Percentiles rank a stretch among this genome's conserved stretches.
These are phyloP conservation scores for Drosophila suzukii DNA, from an alignment of 1,140 invertebrate species.

Conservation along the genomic window DNA sequence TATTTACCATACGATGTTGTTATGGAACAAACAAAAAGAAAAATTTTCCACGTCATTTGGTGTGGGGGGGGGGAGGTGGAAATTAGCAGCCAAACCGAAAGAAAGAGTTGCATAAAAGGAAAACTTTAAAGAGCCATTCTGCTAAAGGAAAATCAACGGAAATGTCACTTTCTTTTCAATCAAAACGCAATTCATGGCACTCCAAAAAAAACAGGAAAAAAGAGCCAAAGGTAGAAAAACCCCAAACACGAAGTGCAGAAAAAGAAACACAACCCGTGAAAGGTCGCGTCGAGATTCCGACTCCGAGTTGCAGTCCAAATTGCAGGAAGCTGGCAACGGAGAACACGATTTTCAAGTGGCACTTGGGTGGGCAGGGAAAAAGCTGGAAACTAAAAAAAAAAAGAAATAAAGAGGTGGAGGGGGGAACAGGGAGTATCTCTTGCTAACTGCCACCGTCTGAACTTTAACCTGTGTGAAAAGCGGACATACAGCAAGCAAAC, in stretches of 20 bases:
- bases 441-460: constrained; percentile 69
- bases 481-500: constrained; percentile 44
- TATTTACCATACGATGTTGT: constrained; percentile 39
- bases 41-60: constrained; percentile 37
- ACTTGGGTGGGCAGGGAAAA: constrained; percentile 35
- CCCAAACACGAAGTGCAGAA: constrained; percentile 43
- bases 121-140: constrained; percentile 51
- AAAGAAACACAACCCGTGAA: constrained; percentile 48
- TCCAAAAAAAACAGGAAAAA: constrained; percentile 49
- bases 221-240: constrained; percentile 19
- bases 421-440: constrained; percentile 8
- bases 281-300: constrained; percentile 50
- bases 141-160: constrained; percentile 74
- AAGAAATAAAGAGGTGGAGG: not conserved
- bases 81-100: constrained; percentile 30
- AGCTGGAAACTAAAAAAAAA: not conserved
- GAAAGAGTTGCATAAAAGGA: constrained; percentile 48
- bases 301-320: constrained; percentile 53
- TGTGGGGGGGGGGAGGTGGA: constrained; percentile 14
- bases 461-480: constrained; percentile 69
- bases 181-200: constrained; percentile 82
- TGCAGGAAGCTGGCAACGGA: constrained; percentile 68
- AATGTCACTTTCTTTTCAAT: constrained; percentile 83
- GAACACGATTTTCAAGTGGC: constrained; percentile 76
- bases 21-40: constrained; percentile 17